These are phyloP conservation scores for Conomelus anceps DNA, from an alignment of 2,888 invertebrate species.

Conservation along the genomic window DNA sequence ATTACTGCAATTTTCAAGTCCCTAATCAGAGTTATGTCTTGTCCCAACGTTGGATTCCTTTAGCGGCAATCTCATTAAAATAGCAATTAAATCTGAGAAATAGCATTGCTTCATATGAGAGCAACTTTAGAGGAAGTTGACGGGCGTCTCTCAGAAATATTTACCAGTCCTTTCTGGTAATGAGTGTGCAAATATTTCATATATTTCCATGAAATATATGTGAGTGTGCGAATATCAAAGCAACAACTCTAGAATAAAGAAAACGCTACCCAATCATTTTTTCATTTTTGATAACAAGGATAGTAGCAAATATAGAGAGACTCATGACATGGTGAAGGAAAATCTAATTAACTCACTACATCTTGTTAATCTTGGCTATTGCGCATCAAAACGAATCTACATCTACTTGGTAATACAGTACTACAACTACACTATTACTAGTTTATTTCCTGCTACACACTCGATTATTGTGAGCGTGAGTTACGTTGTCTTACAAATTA, in stretches of 20 bases:
- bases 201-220: not conserved
- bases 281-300: not conserved
- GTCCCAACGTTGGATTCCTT: not conserved
- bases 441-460: too few species aligned
- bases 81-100: not conserved
- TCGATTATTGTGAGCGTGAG: too few species aligned
- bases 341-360: not conserved
- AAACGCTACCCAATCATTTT: not conserved
- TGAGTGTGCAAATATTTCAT: not conserved
- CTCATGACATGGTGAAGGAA: not conserved
- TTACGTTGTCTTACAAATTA: too few species aligned
- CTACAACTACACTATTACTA: too few species aligned
- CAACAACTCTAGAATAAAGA: not conserved
- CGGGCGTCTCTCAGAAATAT: not conserved
- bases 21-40: not conserved
- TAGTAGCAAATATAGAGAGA: not conserved
- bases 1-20: not conserved
- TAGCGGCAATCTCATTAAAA: not conserved
- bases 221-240: not conserved
- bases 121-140: not conserved
- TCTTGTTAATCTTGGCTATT: not conserved
- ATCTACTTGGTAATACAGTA: too few species aligned
- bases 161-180: too few species aligned
- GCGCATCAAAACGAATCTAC: too few species aligned
- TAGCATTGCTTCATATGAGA: not conserved